These are phyloP conservation scores for Patella depressa DNA, from an alignment of 2,888 invertebrate species.

Conservation along the genomic window DNA sequence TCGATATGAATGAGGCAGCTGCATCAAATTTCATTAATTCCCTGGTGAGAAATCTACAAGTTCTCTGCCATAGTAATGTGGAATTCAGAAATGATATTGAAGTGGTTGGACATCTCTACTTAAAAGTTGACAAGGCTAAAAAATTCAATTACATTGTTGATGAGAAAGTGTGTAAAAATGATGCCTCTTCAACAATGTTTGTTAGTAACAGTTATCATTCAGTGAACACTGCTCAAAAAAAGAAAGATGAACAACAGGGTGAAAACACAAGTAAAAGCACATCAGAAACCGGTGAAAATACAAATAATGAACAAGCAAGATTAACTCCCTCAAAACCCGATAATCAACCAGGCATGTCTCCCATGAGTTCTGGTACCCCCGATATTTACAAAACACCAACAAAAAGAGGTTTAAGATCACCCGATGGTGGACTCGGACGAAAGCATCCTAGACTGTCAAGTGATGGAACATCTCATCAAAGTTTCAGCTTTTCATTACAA, in stretches of 20 bases:
- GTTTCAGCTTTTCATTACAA: slow-evolving; percentile 1
- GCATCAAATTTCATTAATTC: slow-evolving; percentile 2
- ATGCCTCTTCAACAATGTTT: slow-evolving; percentile 6
- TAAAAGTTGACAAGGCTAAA: background rate
- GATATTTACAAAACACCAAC: background rate
- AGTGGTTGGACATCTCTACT: background rate
- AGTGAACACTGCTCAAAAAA: background rate
- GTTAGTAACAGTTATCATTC: slow-evolving; percentile 10
- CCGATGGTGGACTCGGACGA: background rate
- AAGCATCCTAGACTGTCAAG: slow-evolving; percentile 1
- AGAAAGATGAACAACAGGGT: background rate
- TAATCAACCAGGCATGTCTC: too few species aligned
- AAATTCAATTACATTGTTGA: slow-evolving; percentile 5
- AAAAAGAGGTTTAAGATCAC: background rate
- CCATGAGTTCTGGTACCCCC: too few species aligned
- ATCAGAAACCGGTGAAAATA: too few species aligned
- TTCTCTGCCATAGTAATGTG: background rate
- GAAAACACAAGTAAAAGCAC: background rate
- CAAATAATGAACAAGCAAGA: too few species aligned
- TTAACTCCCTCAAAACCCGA: too few species aligned
- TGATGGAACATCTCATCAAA: background rate
- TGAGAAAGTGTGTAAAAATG: slow-evolving; percentile 12
- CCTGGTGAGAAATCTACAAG: slow-evolving; percentile 8
- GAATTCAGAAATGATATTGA: slow-evolving; percentile 6
- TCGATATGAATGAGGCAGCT: background rate